Base-by-base conservation (phyloP, 2,797 vertebrate species). In the Gorsachius magnificus region DNA sequence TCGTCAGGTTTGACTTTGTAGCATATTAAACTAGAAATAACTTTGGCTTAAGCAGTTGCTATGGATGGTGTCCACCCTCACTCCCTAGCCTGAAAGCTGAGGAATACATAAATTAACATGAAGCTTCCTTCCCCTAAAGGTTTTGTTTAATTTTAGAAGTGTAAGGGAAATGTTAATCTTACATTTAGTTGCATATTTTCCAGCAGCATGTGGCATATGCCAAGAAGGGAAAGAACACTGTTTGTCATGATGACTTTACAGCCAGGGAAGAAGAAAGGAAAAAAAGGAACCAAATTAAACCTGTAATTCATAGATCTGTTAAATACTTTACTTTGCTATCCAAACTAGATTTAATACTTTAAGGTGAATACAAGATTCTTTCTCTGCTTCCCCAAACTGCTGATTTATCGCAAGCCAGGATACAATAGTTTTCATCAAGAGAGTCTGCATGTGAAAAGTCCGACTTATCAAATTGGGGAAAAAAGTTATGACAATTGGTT, bases 71-170 rank as follows among this genome's bases (percentile, higher is more conserved):
- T 88, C 72, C 83, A 79, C 51, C 12, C 46, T 86, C 58, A 33
- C 11, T 78, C 57, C 31, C 72, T 11, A 90, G 61, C 18, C 50
- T 58, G 70, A 74, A 86, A 90, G 18, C 66, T 51, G 41, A 90
- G 77, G 85, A 89, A 93, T 90, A 96, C 83, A 91, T 92, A 95
- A 95, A 90, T 93, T 94, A 94, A 70, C 46, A 60, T 20, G 80
- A 93, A 91, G 82, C 82, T 94, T 96, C 89, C 95, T 86, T 92
- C 76, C 79, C 79, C 72, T 87, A 72, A 88, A 91, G 22, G 65
- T 88, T 95, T 89, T 96, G 92, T 92, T 97, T 96, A 91, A 92
- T 96, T 95, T 95, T 93, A 81, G 80, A 96, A 87, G 89, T 81
- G 87, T 94, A 84, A 92, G 91, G 89, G 93, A 95, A 96, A 92